Percentiles rank a stretch among this genome's conserved stretches.
phyloP scores from a whole-genome alignment of 2,113 vertebrate genomes.

The Odocoileus hemionus region DNA sequence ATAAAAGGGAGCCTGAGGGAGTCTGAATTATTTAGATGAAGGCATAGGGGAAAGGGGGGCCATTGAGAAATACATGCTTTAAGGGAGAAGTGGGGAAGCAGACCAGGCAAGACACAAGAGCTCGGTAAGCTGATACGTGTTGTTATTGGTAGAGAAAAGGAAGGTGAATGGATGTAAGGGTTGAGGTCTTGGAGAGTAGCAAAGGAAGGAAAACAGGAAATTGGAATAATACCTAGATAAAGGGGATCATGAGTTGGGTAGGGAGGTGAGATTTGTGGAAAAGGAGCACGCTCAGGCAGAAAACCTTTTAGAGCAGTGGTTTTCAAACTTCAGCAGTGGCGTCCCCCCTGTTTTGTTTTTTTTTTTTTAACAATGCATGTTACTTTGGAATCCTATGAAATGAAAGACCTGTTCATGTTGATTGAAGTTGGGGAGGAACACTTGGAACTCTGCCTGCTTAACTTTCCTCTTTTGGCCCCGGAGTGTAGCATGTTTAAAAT shows the following conservation, averaged over 20 bases:
- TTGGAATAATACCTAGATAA: background rate
- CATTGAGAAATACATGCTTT: constrained; percentile 11
- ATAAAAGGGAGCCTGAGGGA: background rate
- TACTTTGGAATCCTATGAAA: constrained; percentile 33
- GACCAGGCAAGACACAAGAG: background rate
- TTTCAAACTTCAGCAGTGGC: constrained; percentile 62
- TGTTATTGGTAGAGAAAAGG: constrained; percentile 29
- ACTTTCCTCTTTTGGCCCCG: constrained; percentile 44
- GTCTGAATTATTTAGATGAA: constrained; percentile 12
- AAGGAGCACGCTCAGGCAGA: background rate
- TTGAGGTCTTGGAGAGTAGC: constrained; percentile 15
- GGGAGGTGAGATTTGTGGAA: constrained; percentile 9
- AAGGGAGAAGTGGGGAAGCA: constrained; percentile 45
- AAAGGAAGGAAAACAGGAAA: background rate
- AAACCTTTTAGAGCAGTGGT: constrained; percentile 70
- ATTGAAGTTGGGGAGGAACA: constrained; percentile 45
- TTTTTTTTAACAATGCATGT: background rate
- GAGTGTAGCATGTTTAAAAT: constrained; percentile 69
- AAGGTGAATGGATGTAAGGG: background rate
- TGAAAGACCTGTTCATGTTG: constrained; percentile 33
- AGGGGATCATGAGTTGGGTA: background rate
- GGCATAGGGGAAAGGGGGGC: background rate
- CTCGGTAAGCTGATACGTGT: background rate
- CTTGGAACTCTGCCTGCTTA: constrained; percentile 48
- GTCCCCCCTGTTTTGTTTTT: background rate